These are phyloP conservation scores for Scaptomyza pallida DNA, from an alignment of 1,140 invertebrate genomes.

Conservation along the genomic window DNA sequence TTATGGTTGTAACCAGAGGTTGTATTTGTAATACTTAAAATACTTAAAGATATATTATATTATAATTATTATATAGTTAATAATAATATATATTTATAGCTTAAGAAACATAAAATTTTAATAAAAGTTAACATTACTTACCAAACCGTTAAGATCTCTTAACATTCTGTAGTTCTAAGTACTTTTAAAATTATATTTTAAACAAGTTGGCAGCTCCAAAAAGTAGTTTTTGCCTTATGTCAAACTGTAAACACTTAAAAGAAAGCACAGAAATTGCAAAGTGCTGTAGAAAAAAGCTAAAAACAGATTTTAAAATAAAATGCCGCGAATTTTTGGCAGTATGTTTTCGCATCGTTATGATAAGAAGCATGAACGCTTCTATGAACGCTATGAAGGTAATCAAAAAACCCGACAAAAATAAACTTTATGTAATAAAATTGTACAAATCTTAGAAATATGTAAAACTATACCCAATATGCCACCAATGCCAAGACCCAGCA, in stretches of 20 bases:
- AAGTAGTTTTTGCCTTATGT: neutral
- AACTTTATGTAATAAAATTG: too few relatives aligned
- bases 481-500: slow-evolving; percentile 3
- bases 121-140: too few relatives aligned
- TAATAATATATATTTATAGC: too few relatives aligned
- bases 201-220: slow-evolving; percentile 5
- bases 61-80: too few relatives aligned
- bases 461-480: slow-evolving; percentile 26
- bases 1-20: too few relatives aligned
- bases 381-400: slow-evolving; percentile 52
- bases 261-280: neutral
- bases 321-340: slow-evolving; percentile 47
- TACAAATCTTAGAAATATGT: slow-evolving; percentile 14
- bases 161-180: too few relatives aligned
- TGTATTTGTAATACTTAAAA: too few relatives aligned
- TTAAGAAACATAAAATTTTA: too few relatives aligned
- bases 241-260: neutral
- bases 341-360: slow-evolving; percentile 56
- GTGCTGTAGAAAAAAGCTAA: neutral
- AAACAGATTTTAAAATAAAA: slow-evolving; percentile 1
- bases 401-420: too few relatives aligned
- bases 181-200: neutral
- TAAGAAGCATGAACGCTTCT: slow-evolving; percentile 23
- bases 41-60: too few relatives aligned
- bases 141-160: too few relatives aligned